phyloP scores from a whole-genome alignment of 2,888 invertebrate genomes.

The Anticlea derivata region DNA sequence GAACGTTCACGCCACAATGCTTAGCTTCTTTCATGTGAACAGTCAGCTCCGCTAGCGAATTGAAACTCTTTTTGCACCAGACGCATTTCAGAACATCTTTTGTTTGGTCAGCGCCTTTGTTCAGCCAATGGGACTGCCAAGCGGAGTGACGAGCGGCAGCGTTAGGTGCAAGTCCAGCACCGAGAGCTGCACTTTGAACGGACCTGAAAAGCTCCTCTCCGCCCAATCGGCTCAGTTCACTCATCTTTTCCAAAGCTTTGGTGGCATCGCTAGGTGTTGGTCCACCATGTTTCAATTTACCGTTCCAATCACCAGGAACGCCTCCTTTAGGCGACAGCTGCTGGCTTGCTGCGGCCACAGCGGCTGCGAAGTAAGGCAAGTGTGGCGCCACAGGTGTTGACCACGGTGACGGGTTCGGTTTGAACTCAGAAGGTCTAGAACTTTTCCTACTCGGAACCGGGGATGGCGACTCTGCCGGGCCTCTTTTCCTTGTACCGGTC shows the following conservation, averaged over 20 bases:
- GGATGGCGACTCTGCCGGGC: constrained; percentile 85
- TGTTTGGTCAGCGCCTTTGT: constrained; percentile 97
- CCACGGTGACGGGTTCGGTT: constrained; percentile 90
- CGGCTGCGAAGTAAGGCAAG: constrained; percentile 91
- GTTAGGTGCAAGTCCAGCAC: constrained; percentile 78
- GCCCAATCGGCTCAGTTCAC: constrained; percentile 92
- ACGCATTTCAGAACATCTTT: constrained; percentile 98
- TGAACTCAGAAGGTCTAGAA: constrained; percentile 87
- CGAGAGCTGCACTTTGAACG: constrained; percentile 80
- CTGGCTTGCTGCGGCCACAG: constrained; percentile 88
- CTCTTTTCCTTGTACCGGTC: constrained; percentile 89
- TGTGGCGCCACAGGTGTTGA: constrained; percentile 90
- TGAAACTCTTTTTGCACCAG: constrained; percentile 99
- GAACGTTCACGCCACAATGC: constrained; percentile 95
- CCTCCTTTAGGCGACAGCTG: constrained; percentile 88
- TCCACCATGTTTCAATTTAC: constrained; percentile 88
- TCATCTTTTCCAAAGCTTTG: constrained; percentile 96
- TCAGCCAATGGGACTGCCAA: constrained; percentile 99
- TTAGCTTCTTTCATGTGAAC: constrained; percentile 99
- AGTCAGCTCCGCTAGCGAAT: constrained; percentile 96
- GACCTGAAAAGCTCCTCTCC: constrained; percentile 90
- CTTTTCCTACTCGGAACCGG: constrained; percentile 87
- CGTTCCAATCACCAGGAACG: constrained; percentile 88
- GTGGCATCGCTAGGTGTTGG: constrained; percentile 91
- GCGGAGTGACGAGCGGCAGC: constrained; percentile 92